These are phyloP conservation scores for Biston betularia DNA, from an alignment of 2,888 invertebrate genomes.

Conservation along the genomic window DNA sequence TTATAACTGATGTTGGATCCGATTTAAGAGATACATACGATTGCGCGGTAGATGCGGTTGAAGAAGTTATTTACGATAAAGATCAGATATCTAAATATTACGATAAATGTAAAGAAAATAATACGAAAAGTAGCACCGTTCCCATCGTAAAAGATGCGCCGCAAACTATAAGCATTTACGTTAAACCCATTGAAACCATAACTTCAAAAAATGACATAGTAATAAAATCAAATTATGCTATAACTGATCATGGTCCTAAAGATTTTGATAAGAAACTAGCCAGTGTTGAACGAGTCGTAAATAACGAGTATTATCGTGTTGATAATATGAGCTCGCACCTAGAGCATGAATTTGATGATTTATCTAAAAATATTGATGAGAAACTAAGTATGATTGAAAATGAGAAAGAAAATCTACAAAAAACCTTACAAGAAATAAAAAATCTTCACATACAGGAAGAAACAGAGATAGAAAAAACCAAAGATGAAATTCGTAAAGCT, in stretches of 20 bases:
- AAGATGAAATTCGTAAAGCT: conserved; percentile 59
- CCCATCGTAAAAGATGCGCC: not conserved
- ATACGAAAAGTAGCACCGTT: not conserved
- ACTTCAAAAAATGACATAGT: not conserved
- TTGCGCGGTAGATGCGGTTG: conserved; percentile 72
- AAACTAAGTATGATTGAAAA: conserved; percentile 49
- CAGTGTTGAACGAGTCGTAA: conserved; percentile 52
- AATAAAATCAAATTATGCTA: not conserved
- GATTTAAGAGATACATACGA: conserved; percentile 73
- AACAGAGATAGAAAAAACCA: conserved; percentile 54
- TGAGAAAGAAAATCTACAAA: conserved; percentile 50
- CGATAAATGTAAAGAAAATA: conserved; percentile 43
- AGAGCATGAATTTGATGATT: conserved; percentile 60
- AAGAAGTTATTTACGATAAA: conserved; percentile 51
- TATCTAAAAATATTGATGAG: conserved; percentile 57
- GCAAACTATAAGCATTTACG: conserved; percentile 15
- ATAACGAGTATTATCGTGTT: conserved; percentile 60
- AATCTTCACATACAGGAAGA: conserved; percentile 58
- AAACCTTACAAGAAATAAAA: conserved; percentile 60
- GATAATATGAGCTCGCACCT: conserved; percentile 59
- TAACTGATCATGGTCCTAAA: conserved; percentile 5
- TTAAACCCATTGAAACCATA: not conserved
- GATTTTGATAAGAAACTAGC: conserved; percentile 37
- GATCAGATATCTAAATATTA: conserved; percentile 47
- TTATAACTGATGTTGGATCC: conserved; percentile 67